These are phyloP conservation scores for Silurus asotus DNA, from an alignment of 2,113 vertebrate genomes.

Conservation along the genomic window DNA sequence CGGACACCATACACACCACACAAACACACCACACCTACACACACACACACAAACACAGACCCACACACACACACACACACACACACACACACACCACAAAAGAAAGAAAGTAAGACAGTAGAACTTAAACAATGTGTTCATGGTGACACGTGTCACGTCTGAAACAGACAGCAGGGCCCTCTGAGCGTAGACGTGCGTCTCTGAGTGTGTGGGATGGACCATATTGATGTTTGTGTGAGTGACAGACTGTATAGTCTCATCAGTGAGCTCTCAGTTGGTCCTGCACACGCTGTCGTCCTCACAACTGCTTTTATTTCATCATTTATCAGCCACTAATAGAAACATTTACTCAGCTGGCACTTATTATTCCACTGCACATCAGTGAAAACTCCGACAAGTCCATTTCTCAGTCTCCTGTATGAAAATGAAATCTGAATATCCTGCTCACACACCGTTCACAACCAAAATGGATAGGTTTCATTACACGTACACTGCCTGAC, in stretches of 20 bases:
- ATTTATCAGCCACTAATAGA: slow-evolving; percentile 23
- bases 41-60: too few species aligned
- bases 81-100: too few species aligned
- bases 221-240: slow-evolving; percentile 9
- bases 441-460: neutral
- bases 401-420: neutral
- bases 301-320: slow-evolving; percentile 1
- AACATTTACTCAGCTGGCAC: slow-evolving; percentile 33
- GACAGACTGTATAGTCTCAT: slow-evolving; percentile 19
- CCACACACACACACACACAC: too few species aligned
- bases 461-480: neutral
- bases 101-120: neutral
- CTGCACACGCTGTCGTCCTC: neutral
- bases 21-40: too few species aligned
- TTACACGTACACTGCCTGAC: neutral
- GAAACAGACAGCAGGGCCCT: neutral
- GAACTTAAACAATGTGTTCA: neutral
- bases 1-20: too few species aligned
- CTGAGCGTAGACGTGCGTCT: neutral
- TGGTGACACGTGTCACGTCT: neutral
- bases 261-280: neutral
- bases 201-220: slow-evolving; percentile 23
- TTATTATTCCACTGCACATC: slow-evolving; percentile 9
- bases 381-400: neutral
- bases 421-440: slow-evolving; percentile 14